Percentiles rank a stretch among this genome's conserved stretches.
These are phyloP conservation scores for Drosophila ficusphila DNA, from an alignment of 1,140 invertebrate species.

Conservation along the genomic window DNA sequence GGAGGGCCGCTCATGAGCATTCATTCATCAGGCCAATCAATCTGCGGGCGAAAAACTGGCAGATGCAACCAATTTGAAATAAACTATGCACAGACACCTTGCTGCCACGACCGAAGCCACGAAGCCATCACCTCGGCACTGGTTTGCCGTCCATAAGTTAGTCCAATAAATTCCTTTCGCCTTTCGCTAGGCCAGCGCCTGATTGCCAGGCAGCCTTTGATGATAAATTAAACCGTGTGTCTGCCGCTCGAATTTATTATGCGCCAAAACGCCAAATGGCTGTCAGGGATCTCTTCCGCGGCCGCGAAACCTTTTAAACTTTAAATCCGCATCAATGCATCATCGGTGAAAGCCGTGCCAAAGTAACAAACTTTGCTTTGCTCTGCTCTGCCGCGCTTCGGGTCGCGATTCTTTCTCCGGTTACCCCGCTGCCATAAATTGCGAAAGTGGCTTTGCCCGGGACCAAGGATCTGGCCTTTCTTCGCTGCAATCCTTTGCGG, in stretches of 20 bases:
- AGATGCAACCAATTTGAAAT: conserved; percentile 55
- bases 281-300: conserved; percentile 57
- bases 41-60: conserved; percentile 27
- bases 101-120: conserved; percentile 21
- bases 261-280: conserved; percentile 80
- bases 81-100: conserved; percentile 45
- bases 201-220: conserved; percentile 69
- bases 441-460: conserved; percentile 65
- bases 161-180: conserved; percentile 68
- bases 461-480: conserved; percentile 47
- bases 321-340: conserved; percentile 81
- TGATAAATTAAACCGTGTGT: conserved; percentile 80
- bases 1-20: conserved; percentile 29
- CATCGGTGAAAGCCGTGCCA: conserved; percentile 70
- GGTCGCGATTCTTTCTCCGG: not conserved
- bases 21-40: conserved; percentile 58
- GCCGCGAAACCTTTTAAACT: conserved; percentile 79
- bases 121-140: conserved; percentile 34
- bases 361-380: conserved; percentile 71
- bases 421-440: conserved; percentile 64
- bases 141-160: conserved; percentile 58
- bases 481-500: conserved; percentile 56
- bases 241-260: conserved; percentile 80
- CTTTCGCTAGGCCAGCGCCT: conserved; percentile 59
- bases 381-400: conserved; percentile 32